These are phyloP conservation scores for Rhagonycha fulva DNA, from an alignment of 2,888 invertebrate genomes.

Conservation along the genomic window DNA sequence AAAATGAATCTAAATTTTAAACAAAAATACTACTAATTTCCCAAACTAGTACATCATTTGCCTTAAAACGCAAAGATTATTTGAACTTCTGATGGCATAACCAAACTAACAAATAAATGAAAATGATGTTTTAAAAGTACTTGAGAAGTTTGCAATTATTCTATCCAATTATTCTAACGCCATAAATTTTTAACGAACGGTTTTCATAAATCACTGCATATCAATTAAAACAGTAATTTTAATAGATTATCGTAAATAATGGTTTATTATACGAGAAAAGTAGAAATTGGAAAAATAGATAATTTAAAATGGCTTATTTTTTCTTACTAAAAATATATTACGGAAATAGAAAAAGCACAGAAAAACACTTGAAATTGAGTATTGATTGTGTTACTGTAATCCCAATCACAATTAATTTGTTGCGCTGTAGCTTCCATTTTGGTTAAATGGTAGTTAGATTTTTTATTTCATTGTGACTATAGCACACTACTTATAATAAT, in stretches of 20 bases:
- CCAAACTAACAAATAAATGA: no score
- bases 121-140: no score
- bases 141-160: no score
- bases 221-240: neutral
- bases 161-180: neutral
- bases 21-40: neutral
- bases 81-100: no score
- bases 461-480: neutral
- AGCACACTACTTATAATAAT: neutral
- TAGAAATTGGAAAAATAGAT: neutral
- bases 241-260: neutral
- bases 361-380: neutral
- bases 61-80: neutral
- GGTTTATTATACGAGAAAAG: neutral
- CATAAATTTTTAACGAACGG: neutral
- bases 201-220: neutral
- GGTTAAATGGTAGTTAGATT: neutral
- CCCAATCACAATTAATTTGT: neutral
- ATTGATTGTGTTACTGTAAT: neutral
- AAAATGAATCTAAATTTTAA: neutral
- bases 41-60: neutral
- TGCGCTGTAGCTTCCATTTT: neutral
- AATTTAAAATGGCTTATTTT: neutral
- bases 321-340: neutral
- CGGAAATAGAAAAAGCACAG: neutral